Percentiles rank a stretch among this genome's conserved stretches.
Evolutionary conservation across 2,888 invertebrate genomes (phyloP).

Genomic region (Cataglyphis rosenhaueri): DNA sequence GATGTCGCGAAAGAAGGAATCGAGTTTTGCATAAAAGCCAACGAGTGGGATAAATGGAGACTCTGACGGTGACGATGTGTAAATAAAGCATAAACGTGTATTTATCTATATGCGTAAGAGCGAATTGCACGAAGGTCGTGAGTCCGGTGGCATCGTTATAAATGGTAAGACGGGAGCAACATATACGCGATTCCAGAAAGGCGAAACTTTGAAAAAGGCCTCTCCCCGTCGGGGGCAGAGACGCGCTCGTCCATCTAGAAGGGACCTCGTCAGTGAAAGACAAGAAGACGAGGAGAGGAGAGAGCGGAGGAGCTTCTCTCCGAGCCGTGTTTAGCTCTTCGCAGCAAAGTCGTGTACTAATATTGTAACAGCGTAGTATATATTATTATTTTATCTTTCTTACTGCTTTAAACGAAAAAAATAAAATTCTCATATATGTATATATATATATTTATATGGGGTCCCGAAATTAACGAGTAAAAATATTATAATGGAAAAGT

Average conservation of each 20-base stretch:
- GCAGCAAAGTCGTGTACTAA: not conserved
- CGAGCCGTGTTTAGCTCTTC: not conserved
- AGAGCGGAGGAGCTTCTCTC: not conserved
- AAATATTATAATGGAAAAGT: no score
- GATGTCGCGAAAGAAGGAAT: constrained; percentile 21
- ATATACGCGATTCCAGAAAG: constrained; percentile 67
- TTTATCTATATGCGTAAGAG: constrained; percentile 9
- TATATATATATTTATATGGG: no score
- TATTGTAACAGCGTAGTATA: no score
- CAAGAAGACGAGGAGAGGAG: not conserved
- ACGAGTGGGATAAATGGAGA: not conserved
- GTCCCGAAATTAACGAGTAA: no score
- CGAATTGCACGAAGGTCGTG: constrained; percentile 67
- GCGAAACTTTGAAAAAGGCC: constrained; percentile 64
- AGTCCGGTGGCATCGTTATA: constrained; percentile 61
- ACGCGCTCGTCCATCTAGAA: constrained; percentile 14
- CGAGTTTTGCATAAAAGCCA: constrained; percentile 32
- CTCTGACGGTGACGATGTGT: not conserved
- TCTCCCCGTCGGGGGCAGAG: constrained; percentile 1
- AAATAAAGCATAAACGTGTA: not conserved
- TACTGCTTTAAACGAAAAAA: not conserved
- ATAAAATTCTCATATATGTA: not conserved
- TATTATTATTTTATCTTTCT: no score
- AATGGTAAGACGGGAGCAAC: constrained; percentile 59
- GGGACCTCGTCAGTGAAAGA: not conserved